Conservation (phyloP, 2,113 vertebrate genomes). For the Tringa solitaria region DNA sequence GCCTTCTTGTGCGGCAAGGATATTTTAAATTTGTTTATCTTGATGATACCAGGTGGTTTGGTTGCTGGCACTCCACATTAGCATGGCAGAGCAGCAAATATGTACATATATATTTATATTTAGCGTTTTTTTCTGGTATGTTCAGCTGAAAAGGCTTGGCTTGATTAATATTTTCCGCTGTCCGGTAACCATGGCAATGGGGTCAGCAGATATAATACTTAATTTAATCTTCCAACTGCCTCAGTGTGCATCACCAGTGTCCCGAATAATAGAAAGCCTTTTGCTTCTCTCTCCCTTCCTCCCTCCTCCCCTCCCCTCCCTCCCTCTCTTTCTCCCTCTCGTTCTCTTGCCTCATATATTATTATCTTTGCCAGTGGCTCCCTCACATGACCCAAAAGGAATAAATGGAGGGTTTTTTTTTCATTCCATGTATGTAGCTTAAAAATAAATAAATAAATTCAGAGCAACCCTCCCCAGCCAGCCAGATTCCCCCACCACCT, state of each 20-base stretch:
- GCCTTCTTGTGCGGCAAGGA: conserved; percentile 2
- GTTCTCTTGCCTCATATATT: conserved; percentile 69
- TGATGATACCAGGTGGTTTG: conserved; percentile 39
- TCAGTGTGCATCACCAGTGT: conserved; percentile 76
- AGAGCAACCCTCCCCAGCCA: neutral
- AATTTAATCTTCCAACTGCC: conserved; percentile 98
- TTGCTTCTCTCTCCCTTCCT: conserved; percentile 49
- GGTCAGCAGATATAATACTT: conserved; percentile 99
- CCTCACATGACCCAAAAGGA: conserved; percentile 75
- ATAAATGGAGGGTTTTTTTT: conserved; percentile 52
- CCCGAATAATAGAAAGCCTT: conserved; percentile 83
- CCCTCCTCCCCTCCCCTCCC: conserved; percentile 19
- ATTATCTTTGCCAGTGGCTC: conserved; percentile 76
- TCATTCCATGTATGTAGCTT: conserved; percentile 43
- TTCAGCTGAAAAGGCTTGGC: conserved; percentile 82
- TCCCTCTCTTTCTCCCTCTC: conserved; percentile 22
- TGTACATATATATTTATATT: conserved; percentile 79
- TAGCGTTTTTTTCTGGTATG: conserved; percentile 75
- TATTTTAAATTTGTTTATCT: conserved; percentile 69
- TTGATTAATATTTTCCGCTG: conserved; percentile 99
- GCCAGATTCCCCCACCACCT: neutral
- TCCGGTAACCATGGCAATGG: conserved; percentile 99
- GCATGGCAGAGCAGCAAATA: conserved; percentile 47
- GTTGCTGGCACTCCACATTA: conserved; percentile 50
- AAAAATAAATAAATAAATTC: conserved; percentile 2